Evolutionary conservation across 2,113 vertebrate species (phyloP), one percentile per base, ranked within the genome.

Genomic region (Trachemys scripta): DNA sequence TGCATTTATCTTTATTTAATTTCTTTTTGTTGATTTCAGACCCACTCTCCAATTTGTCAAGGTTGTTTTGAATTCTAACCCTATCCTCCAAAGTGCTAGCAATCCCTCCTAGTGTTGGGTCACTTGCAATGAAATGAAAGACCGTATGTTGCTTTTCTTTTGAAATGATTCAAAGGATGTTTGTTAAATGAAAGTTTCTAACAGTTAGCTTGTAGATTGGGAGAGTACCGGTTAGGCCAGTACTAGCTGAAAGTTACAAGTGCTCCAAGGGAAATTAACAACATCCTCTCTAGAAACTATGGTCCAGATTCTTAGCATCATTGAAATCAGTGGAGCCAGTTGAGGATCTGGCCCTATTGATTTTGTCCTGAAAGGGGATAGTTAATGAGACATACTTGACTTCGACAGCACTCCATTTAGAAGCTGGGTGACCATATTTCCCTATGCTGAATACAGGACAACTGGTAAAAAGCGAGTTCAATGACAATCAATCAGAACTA

Each of bases 381-480:
- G 27, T 51, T 80, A 7, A 62, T 76, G n/a, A 45, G 80, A 31
- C 6, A 62, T 20, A 0, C 11, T 0, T 0, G 35, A 89, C 72
- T 54, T 51, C n/a, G 14, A 8, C 4, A 31, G 76, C 27, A 4
- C 0, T 2, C 69, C 16, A 20, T 19, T 20, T 53, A 20, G 53
- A 53, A 53, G 19, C 17, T 8, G 53, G 7, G 19, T 53, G 53
- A 53, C 53, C 53, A 53, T 53, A 53, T 53, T 53, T 53, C 19
- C 53, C 53, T 53, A 20, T 53, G 19, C 53, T 53, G 19, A 53
- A 53, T 20, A 53, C 3, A 2, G 53, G 53, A 53, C 53, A 53
- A 19, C 53, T 53, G 53, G 53, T 51, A 53, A 53, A 53, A 53
- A 20, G 53, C 3, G 53, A 53, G 53, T 53, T 53, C 6, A 53